phyloP scores from a whole-genome alignment of 2,888 invertebrate genomes.

The Cerceris ruficornis region DNA sequence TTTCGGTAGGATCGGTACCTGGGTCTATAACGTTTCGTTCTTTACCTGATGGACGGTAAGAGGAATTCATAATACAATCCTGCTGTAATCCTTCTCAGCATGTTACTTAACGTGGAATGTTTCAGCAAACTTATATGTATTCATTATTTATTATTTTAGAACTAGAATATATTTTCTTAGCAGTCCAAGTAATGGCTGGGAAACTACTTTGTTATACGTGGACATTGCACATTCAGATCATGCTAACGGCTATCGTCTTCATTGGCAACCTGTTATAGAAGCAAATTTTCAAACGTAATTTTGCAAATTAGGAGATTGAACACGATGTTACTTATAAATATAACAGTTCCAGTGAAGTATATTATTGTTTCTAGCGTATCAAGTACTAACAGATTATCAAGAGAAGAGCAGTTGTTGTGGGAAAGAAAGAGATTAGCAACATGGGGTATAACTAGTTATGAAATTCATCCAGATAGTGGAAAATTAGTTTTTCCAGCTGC shows the following conservation, averaged over 20 bases:
- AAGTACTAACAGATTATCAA: slow-evolving; percentile 86
- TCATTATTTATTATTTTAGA: background rate
- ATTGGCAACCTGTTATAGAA: slow-evolving; percentile 93
- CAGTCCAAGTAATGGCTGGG: slow-evolving; percentile 93
- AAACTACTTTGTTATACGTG: slow-evolving; percentile 93
- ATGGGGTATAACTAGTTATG: slow-evolving; percentile 97
- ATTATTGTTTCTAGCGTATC: slow-evolving; percentile 76
- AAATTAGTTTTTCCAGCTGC: slow-evolving; percentile 95
- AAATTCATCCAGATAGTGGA: slow-evolving; percentile 91
- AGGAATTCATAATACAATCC: background rate
- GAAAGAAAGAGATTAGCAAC: slow-evolving; percentile 95
- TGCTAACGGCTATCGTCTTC: slow-evolving; percentile 85
- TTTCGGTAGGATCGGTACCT: slow-evolving; percentile 90
- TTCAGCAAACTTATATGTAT: too few relatives aligned
- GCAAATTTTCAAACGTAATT: slow-evolving; percentile 85
- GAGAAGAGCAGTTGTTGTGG: slow-evolving; percentile 95
- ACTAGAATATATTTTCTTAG: slow-evolving; percentile 93
- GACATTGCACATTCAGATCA: slow-evolving; percentile 88
- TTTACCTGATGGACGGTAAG: slow-evolving; percentile 86
- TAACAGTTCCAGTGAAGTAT: background rate
- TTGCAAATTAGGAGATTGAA: background rate
- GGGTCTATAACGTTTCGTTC: slow-evolving; percentile 91
- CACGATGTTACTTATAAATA: too few relatives aligned
- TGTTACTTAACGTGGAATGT: background rate
- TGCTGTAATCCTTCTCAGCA: slow-evolving; percentile 25